These are phyloP conservation scores for Peromyscus nudipes DNA, from an alignment of 2,797 vertebrate genomes.

Conservation along the genomic window DNA sequence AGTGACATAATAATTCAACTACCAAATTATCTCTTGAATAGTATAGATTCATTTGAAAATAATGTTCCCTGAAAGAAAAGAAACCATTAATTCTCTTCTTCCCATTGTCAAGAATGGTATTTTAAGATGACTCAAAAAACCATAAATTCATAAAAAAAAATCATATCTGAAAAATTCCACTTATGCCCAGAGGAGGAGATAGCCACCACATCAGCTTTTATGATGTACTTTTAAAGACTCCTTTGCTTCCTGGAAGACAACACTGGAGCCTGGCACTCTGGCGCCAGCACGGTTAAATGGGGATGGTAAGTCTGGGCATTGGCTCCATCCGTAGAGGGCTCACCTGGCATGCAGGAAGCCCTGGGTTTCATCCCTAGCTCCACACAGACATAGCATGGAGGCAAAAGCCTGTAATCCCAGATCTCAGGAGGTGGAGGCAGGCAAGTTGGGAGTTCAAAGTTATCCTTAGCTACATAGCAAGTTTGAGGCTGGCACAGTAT, in stretches of 20 bases:
- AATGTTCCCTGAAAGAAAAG: slow-evolving; percentile 55
- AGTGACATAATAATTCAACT: background rate
- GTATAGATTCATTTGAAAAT: slow-evolving; percentile 53
- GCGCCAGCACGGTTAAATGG: background rate
- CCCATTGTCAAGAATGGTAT: background rate
- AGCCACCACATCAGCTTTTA: background rate
- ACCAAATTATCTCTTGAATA: background rate
- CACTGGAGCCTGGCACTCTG: background rate
- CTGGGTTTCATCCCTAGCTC: background rate
- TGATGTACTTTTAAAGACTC: background rate
- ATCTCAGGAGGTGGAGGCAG: background rate
- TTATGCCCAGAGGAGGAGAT: background rate
- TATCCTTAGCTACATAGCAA: background rate
- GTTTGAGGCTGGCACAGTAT: background rate
- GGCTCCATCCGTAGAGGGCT: background rate
- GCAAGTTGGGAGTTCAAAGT: background rate
- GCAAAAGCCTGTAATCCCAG: background rate
- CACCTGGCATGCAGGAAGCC: too few species aligned
- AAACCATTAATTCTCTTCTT: slow-evolving; percentile 9
- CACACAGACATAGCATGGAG: background rate
- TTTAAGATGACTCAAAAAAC: slow-evolving; percentile 21
- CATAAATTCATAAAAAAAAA: slow-evolving; percentile 27
- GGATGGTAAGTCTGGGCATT: background rate
- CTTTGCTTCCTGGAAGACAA: background rate
- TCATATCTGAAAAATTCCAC: background rate